phyloP scores from a whole-genome alignment of 2,797 vertebrate genomes.

The Onychomys arenicola region DNA sequence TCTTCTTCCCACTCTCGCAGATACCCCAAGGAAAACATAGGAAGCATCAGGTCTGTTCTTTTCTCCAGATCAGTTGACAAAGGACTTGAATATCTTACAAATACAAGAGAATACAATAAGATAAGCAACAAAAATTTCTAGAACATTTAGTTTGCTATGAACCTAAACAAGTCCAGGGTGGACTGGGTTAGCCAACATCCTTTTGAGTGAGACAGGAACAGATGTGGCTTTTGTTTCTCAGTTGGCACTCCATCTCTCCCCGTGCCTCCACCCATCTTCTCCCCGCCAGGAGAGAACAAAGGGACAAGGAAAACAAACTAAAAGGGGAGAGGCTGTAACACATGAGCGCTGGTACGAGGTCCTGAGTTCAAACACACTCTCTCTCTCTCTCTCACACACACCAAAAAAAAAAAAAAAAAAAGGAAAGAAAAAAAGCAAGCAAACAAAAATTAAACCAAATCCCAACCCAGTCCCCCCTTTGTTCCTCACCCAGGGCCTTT shows the following conservation, averaged over 20 bases:
- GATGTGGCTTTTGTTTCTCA: not conserved
- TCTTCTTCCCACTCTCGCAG: not conserved
- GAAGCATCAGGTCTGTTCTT: not conserved
- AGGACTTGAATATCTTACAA: conserved; percentile 4
- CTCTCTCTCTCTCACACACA: too few relatives aligned
- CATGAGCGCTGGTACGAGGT: not conserved
- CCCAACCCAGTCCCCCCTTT: not conserved
- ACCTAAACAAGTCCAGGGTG: not conserved
- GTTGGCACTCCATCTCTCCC: not conserved
- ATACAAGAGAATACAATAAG: not conserved
- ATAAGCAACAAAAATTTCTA: not conserved
- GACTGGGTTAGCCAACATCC: conserved; percentile 15
- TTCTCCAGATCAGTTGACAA: not conserved
- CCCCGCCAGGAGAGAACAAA: conserved; percentile 28
- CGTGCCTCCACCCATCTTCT: not conserved
- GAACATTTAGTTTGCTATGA: conserved; percentile 12
- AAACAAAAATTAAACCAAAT: not conserved
- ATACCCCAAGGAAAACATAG: not conserved
- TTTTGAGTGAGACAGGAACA: conserved; percentile 21
- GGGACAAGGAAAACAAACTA: not conserved
- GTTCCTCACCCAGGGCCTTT: not conserved
- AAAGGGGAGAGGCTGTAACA: not conserved
- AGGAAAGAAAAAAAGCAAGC: too few relatives aligned
- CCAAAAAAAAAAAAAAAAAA: too few relatives aligned
- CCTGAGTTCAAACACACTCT: not conserved